phyloP scores from a whole-genome alignment of 2,888 invertebrate genomes.

The Adelognathus sp. region DNA sequence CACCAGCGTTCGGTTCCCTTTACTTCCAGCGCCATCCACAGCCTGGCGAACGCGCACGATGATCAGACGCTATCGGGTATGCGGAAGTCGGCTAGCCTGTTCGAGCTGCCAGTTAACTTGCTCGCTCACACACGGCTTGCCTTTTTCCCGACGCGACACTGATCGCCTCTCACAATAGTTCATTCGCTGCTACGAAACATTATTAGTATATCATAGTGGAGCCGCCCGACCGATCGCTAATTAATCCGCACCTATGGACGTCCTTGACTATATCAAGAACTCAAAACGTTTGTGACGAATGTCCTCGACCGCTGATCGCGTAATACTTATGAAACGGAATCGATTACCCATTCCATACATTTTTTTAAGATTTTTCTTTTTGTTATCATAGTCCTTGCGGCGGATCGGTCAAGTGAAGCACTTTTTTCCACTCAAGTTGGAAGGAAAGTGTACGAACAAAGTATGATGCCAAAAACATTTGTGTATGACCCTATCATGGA shows the following conservation, averaged over 20 bases:
- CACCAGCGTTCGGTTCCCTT: conserved; percentile 17
- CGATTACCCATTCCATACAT: too few relatives aligned
- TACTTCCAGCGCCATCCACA: conserved; percentile 29
- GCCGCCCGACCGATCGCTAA: neutral
- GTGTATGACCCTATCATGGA: too few relatives aligned
- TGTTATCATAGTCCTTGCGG: too few relatives aligned
- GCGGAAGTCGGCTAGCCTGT: conserved; percentile 52
- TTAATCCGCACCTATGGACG: conserved; percentile 7
- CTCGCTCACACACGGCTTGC: conserved; percentile 11
- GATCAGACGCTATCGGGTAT: conserved; percentile 55
- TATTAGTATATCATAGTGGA: neutral
- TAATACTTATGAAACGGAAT: too few relatives aligned
- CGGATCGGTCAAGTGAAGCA: too few relatives aligned
- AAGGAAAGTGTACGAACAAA: too few relatives aligned
- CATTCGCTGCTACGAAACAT: neutral
- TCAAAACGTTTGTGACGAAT: neutral
- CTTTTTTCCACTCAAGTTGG: too few relatives aligned
- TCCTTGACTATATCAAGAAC: neutral
- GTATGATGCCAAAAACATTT: too few relatives aligned
- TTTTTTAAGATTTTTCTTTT: too few relatives aligned
- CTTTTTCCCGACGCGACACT: conserved; percentile 8
- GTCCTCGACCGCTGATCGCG: too few relatives aligned
- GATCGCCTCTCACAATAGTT: neutral
- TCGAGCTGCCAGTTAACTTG: conserved; percentile 5
- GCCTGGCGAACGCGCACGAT: conserved; percentile 41